Conservation (phyloP, 2,797 vertebrate genomes). For the Labroides dimidiatus region DNA sequence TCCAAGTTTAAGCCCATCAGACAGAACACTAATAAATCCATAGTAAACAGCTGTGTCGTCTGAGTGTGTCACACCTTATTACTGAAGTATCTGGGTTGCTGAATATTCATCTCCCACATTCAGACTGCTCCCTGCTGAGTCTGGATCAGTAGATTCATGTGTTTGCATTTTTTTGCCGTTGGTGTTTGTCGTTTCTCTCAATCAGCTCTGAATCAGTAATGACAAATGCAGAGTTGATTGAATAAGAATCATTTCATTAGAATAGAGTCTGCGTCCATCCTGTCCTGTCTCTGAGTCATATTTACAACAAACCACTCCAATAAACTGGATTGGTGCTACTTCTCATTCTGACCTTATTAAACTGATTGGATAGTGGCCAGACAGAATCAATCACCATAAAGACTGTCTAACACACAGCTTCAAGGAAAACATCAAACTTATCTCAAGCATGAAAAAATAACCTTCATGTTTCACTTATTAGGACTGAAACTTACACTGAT, state of each 20-base stretch:
- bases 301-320: background rate
- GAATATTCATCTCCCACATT: slow-evolving; percentile 41
- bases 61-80: slow-evolving; percentile 16
- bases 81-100: slow-evolving; percentile 43
- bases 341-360: slow-evolving; percentile 34
- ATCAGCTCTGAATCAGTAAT: background rate
- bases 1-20: slow-evolving; percentile 38
- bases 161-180: background rate
- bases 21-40: slow-evolving; percentile 42
- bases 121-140: slow-evolving; percentile 26
- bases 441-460: background rate
- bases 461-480: background rate
- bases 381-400: slow-evolving; percentile 5
- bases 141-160: slow-evolving; percentile 34
- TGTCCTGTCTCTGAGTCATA: background rate
- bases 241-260: slow-evolving; percentile 15
- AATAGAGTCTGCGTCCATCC: slow-evolving; percentile 1
- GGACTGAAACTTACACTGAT: background rate
- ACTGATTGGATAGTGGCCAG: background rate
- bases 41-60: slow-evolving; percentile 21
- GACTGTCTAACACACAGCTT: background rate
- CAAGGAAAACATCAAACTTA: background rate
- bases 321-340: slow-evolving; percentile 3
- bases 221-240: slow-evolving; percentile 4
- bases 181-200: background rate